Conservation (phyloP, 1,140 invertebrate genomes). For the Drosophila ambigua region DNA sequence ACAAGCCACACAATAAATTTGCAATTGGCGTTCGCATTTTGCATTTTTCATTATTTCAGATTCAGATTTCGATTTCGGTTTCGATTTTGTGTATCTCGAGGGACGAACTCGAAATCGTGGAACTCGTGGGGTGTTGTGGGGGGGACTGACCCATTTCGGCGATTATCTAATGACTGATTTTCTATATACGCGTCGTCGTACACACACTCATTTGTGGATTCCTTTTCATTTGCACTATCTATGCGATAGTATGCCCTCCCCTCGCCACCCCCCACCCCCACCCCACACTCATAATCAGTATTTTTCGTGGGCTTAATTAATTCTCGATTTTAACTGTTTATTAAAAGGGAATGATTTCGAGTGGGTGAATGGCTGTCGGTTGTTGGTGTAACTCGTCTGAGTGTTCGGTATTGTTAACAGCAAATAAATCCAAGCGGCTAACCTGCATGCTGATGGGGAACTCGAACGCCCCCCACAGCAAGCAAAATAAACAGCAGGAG, state of each 20-base stretch:
- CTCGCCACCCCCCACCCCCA: no score
- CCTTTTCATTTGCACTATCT: constrained; percentile 69
- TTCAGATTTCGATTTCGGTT: not conserved
- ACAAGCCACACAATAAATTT: constrained; percentile 70
- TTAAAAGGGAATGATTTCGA: constrained; percentile 53
- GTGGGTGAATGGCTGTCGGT: not conserved
- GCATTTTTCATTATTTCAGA: constrained; percentile 26
- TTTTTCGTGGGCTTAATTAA: constrained; percentile 60
- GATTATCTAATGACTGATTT: constrained; percentile 71
- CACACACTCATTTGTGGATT: constrained; percentile 4
- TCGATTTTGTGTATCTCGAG: constrained; percentile 2
- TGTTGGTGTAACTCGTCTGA: constrained; percentile 7
- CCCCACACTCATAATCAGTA: constrained; percentile 60
- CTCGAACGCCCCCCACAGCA: not conserved
- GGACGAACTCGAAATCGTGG: no score
- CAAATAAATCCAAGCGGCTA: constrained; percentile 58
- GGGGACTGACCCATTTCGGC: constrained; percentile 66
- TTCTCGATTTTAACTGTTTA: constrained; percentile 80
- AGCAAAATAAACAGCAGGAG: not conserved
- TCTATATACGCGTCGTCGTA: constrained; percentile 1
- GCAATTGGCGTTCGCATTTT: constrained; percentile 71
- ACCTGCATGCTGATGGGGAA: constrained; percentile 67
- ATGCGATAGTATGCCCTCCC: constrained; percentile 58
- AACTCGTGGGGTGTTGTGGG: not conserved
- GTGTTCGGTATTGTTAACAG: constrained; percentile 58